phyloP scores from a whole-genome alignment of 2,888 invertebrate species.

The Torymus auratus region DNA sequence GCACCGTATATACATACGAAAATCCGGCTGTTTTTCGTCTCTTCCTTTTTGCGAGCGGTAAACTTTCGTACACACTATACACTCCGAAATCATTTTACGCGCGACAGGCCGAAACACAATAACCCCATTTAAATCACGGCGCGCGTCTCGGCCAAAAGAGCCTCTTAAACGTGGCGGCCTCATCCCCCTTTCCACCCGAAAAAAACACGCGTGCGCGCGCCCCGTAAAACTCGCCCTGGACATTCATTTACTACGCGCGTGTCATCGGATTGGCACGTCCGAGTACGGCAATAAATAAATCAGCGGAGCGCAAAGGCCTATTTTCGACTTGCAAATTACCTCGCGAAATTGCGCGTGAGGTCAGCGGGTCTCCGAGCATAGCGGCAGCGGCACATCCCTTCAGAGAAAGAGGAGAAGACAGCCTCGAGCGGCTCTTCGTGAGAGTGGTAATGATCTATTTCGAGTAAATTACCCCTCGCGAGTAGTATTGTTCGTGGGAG shows the following conservation, averaged over 20 bases:
- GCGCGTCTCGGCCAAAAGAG: neutral
- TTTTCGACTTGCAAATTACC: slow-evolving; percentile 48
- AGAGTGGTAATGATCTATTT: slow-evolving; percentile 28
- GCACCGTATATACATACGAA: too few species aligned
- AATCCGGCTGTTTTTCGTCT: too few species aligned
- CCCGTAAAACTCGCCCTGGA: neutral
- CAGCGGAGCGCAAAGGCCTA: slow-evolving; percentile 33
- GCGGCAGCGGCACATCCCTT: too few species aligned
- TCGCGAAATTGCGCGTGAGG: neutral
- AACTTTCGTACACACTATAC: too few species aligned
- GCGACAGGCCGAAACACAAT: slow-evolving; percentile 11
- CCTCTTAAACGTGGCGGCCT: neutral
- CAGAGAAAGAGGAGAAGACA: neutral
- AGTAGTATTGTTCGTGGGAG: slow-evolving; percentile 33
- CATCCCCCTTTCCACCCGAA: neutral
- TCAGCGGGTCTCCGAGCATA: too few species aligned
- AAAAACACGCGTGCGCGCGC: neutral
- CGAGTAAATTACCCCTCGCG: slow-evolving; percentile 29
- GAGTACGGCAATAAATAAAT: slow-evolving; percentile 46
- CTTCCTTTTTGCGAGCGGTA: too few species aligned
- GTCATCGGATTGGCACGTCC: neutral
- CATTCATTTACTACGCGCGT: neutral
- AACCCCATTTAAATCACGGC: slow-evolving; percentile 21
- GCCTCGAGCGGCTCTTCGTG: neutral
- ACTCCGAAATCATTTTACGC: slow-evolving; percentile 6